phyloP scores from a whole-genome alignment of 2,888 invertebrate genomes.

The Synanthedon myopaeformis region DNA sequence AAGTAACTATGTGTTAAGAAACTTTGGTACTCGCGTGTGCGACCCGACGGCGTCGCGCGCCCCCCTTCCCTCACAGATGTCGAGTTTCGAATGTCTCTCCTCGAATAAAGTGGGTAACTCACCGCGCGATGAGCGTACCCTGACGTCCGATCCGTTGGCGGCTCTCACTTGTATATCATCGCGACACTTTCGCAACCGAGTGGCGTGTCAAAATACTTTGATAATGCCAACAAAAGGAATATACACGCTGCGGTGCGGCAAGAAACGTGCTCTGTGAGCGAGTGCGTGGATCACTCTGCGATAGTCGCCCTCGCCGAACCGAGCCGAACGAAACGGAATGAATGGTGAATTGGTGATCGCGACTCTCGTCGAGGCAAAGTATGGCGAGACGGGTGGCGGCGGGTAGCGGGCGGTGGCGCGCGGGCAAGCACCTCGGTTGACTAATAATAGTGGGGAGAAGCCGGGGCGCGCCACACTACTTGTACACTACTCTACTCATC shows the following conservation, averaged over 20 bases:
- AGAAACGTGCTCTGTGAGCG: slow-evolving; percentile 22
- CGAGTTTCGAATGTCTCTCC: slow-evolving; percentile 62
- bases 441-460: no score
- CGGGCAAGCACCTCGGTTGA: no score
- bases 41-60: slow-evolving; percentile 60
- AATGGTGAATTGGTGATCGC: background rate
- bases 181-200: slow-evolving; percentile 67
- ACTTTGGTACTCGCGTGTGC: slow-evolving; percentile 58
- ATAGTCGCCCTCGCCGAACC: background rate
- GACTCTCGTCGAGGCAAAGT: background rate
- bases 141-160: slow-evolving; percentile 48
- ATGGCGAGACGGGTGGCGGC: no score
- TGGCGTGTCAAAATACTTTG: slow-evolving; percentile 58
- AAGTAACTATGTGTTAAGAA: slow-evolving; percentile 42
- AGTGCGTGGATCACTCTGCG: slow-evolving; percentile 2
- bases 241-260: slow-evolving; percentile 38
- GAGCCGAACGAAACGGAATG: slow-evolving; percentile 1
- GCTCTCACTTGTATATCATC: slow-evolving; percentile 71
- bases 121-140: slow-evolving; percentile 67
- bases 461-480: no score
- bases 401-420: no score
- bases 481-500: no score
- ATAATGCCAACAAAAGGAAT: slow-evolving; percentile 16
- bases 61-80: slow-evolving; percentile 56
- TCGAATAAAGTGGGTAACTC: slow-evolving; percentile 49